phyloP scores from a whole-genome alignment of 2,797 vertebrate genomes.

The Cheirogaleus major region DNA sequence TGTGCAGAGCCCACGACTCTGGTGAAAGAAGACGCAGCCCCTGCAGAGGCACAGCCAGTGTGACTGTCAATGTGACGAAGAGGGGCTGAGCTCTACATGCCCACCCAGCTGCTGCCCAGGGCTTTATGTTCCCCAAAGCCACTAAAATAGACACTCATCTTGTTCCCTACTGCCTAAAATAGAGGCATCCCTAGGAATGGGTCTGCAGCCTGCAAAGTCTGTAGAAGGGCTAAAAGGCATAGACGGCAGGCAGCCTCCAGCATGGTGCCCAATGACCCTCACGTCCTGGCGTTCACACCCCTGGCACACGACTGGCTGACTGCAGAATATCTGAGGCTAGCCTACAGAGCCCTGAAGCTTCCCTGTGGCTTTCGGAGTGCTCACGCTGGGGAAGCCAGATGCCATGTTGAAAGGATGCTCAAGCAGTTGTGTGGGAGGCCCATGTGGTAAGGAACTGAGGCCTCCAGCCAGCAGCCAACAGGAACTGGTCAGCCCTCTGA shows the following conservation, averaged over 20 bases:
- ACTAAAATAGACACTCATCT: background rate
- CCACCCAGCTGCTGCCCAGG: background rate
- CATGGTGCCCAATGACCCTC: background rate
- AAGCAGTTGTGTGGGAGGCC: background rate
- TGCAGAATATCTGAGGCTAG: background rate
- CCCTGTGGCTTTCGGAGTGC: background rate
- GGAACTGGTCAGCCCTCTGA: fast-evolving
- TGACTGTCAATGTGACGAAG: background rate
- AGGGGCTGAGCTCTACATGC: background rate
- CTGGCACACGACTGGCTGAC: background rate
- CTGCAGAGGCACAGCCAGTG: background rate
- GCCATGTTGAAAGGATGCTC: background rate
- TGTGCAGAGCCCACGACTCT: background rate
- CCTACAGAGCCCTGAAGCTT: background rate
- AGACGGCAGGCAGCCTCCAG: background rate
- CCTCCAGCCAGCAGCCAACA: background rate
- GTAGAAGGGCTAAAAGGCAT: background rate
- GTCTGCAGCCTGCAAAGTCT: background rate
- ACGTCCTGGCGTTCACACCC: too few species aligned
- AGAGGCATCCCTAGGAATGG: background rate
- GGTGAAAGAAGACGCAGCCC: background rate
- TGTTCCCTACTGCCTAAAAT: background rate
- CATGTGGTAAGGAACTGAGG: background rate
- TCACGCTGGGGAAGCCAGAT: background rate
- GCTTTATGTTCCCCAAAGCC: background rate